Evolutionary conservation across 1,140 invertebrate species (phyloP).

Genomic region (Triops cancriformis): DNA sequence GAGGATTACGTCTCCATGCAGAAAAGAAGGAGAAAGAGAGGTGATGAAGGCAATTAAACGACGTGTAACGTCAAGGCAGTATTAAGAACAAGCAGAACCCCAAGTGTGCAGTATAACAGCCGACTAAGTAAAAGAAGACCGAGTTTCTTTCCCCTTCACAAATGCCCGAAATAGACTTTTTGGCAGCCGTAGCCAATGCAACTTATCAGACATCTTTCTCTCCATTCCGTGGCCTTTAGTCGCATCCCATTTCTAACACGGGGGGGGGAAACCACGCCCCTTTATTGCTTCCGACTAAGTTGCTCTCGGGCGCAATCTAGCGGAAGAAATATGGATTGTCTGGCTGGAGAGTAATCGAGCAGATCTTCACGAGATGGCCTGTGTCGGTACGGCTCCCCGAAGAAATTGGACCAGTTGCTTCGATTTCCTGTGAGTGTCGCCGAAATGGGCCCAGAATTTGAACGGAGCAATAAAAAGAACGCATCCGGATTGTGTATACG

Average conservation of each 20-base stretch:
- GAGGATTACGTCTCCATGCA: background rate
- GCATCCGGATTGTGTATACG: background rate
- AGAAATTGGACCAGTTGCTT: too few relatives aligned
- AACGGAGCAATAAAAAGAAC: background rate
- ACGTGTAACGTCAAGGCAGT: background rate
- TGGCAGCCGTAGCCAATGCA: background rate
- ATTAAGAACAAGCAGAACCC: background rate
- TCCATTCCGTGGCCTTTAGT: background rate
- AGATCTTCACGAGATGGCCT: background rate
- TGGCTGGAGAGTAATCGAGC: too few relatives aligned
- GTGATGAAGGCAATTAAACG: conserved; percentile 1
- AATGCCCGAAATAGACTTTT: conserved; percentile 1
- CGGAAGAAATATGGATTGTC: background rate
- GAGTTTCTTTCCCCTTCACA: conserved; percentile 9
- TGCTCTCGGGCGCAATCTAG: background rate
- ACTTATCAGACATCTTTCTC: conserved; percentile 10
- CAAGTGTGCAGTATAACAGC: background rate
- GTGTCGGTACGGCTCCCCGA: background rate
- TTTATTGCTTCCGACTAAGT: background rate
- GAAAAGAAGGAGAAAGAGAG: background rate
- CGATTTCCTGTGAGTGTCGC: background rate
- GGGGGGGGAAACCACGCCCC: background rate
- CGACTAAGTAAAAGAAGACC: conserved; percentile 10
- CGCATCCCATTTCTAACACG: background rate
- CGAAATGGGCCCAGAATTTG: background rate